A percentile compares a stretch with the other conserved stretches of the same genome.
These are phyloP conservation scores for Synaphobranchus kaupii DNA, from an alignment of 2,797 vertebrate genomes.

Conservation along the genomic window DNA sequence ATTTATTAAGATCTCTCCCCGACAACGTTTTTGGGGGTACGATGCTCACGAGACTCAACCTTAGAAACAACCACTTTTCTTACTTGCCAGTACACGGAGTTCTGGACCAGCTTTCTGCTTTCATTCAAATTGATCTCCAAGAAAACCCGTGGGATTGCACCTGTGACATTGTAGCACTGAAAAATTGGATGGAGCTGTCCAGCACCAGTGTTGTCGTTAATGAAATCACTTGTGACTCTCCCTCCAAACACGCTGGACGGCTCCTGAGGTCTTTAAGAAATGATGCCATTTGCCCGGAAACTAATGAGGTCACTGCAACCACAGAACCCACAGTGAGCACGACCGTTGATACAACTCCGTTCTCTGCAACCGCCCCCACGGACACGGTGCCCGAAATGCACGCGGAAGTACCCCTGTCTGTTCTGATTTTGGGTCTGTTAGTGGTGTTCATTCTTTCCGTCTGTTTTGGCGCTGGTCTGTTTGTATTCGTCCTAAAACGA, in stretches of 20 bases:
- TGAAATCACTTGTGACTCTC: constrained; percentile 94
- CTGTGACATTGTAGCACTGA: constrained; percentile 90
- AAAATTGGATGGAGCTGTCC: constrained; percentile 96
- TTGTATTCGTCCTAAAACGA: constrained; percentile 94
- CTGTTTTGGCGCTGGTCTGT: constrained; percentile 93
- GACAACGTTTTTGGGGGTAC: constrained; percentile 89
- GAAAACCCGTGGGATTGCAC: constrained; percentile 99
- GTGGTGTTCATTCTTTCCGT: constrained; percentile 97
- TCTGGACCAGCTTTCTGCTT: constrained; percentile 91
- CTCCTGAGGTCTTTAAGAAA: constrained; percentile 89
- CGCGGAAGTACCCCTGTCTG: constrained; percentile 91
- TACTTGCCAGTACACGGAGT: constrained; percentile 88
- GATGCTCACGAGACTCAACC: constrained; percentile 91
- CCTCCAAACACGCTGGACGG: constrained; percentile 86
- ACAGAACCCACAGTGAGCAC: constrained; percentile 77
- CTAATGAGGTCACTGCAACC: constrained; percentile 76
- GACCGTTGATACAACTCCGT: constrained; percentile 74
- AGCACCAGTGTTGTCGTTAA: constrained; percentile 91
- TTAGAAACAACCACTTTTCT: constrained; percentile 96
- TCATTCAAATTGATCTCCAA: constrained; percentile 97
- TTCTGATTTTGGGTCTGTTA: constrained; percentile 92
- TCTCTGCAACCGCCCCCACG: constrained; percentile 71
- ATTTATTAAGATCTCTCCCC: constrained; percentile 87
- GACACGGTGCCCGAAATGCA: constrained; percentile 82
- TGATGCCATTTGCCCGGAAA: constrained; percentile 91